Evolutionary conservation across 2,888 invertebrate species (phyloP).

Genomic region (Camptogramma bilineatum): DNA sequence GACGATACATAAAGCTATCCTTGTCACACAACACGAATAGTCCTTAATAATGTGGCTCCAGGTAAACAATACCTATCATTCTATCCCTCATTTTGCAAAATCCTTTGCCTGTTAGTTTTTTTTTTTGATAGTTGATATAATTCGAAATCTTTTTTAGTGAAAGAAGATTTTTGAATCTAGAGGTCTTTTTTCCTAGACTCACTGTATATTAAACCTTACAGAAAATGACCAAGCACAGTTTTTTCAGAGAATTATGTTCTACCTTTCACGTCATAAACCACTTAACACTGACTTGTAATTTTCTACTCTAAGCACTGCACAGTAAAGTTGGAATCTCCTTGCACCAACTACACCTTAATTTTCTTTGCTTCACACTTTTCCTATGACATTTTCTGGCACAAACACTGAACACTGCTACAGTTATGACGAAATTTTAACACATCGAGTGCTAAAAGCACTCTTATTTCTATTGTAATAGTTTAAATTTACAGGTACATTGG

Average conservation of each 20-base stretch:
- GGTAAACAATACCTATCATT: slow-evolving; percentile 5
- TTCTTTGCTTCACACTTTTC: slow-evolving; percentile 68
- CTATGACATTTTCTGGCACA: slow-evolving; percentile 69
- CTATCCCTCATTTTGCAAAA: slow-evolving; percentile 25
- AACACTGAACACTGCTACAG: slow-evolving; percentile 62
- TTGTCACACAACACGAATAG: neutral
- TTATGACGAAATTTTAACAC: slow-evolving; percentile 59
- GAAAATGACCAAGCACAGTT: slow-evolving; percentile 25
- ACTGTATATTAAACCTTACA: slow-evolving; percentile 26
- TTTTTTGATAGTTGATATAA: slow-evolving; percentile 38
- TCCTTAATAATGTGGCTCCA: neutral
- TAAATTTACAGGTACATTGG: slow-evolving; percentile 59
- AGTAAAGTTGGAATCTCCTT: slow-evolving; percentile 77
- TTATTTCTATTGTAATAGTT: slow-evolving; percentile 48
- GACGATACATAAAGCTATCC: neutral
- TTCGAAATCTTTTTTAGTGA: slow-evolving; percentile 26
- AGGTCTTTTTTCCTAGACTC: slow-evolving; percentile 11
- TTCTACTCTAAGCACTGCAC: slow-evolving; percentile 82
- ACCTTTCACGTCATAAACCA: slow-evolving; percentile 70
- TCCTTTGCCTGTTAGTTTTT: slow-evolving; percentile 34
- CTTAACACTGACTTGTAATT: slow-evolving; percentile 64
- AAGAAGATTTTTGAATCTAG: slow-evolving; percentile 51
- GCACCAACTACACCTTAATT: slow-evolving; percentile 73
- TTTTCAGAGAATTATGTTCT: slow-evolving; percentile 34
- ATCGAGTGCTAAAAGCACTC: slow-evolving; percentile 46